A percentile compares a stretch with the other conserved stretches of the same genome.
Conservation (phyloP, 2,113 vertebrate genomes). For the Leptobrachium leishanense region DNA sequence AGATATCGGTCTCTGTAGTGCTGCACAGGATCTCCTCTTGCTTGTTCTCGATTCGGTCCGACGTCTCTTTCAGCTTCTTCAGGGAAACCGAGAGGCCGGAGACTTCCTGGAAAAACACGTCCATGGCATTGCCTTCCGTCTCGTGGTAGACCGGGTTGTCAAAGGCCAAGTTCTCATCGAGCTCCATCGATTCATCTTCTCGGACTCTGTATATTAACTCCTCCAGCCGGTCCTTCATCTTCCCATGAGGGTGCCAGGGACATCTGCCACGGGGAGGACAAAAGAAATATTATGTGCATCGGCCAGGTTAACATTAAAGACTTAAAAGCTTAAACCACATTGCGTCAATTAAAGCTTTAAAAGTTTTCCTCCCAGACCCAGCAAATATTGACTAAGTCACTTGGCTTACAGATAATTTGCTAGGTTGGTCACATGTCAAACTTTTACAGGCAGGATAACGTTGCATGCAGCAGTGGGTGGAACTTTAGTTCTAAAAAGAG, state of each 20-base stretch:
- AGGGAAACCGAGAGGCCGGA: slow-evolving; percentile 53
- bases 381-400: slow-evolving; percentile 60
- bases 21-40: slow-evolving; percentile 63
- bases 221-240: slow-evolving; percentile 65
- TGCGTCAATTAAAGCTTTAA: slow-evolving; percentile 47
- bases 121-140: slow-evolving; percentile 33
- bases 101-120: slow-evolving; percentile 57
- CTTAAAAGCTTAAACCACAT: slow-evolving; percentile 21
- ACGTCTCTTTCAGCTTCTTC: slow-evolving; percentile 55
- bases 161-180: slow-evolving; percentile 36
- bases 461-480: slow-evolving; percentile 41
- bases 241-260: background rate
- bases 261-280: background rate
- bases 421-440: slow-evolving; percentile 45
- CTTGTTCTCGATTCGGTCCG: slow-evolving; percentile 50
- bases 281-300: background rate
- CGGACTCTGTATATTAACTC: slow-evolving; percentile 53
- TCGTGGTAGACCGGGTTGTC: slow-evolving; percentile 49
- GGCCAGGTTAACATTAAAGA: slow-evolving; percentile 13
- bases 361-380: slow-evolving; percentile 41
- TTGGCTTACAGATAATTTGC: slow-evolving; percentile 38
- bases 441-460: slow-evolving; percentile 26
- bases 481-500: background rate
- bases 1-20: slow-evolving; percentile 53
- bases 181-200: slow-evolving; percentile 38